Evolutionary conservation across 2,113 vertebrate species (phyloP).

Genomic region (Brachionichthys hirsutus): DNA sequence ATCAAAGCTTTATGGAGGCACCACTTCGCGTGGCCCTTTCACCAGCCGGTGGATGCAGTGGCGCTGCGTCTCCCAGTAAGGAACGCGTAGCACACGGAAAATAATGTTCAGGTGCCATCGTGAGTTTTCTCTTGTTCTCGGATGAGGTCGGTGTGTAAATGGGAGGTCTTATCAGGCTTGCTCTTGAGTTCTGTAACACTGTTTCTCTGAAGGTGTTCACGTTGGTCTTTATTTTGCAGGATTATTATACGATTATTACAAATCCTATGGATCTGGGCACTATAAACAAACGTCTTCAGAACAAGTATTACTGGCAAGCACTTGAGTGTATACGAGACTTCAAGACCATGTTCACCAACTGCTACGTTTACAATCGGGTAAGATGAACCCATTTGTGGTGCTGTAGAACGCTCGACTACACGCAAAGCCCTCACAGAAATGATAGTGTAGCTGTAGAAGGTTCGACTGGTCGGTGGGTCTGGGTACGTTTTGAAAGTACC

Average conservation of each 20-base stretch:
- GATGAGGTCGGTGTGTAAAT: no score
- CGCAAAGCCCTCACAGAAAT: neutral
- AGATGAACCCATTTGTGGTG: conserved; percentile 8
- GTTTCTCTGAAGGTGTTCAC: neutral
- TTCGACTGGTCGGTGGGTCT: no score
- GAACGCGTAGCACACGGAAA: neutral
- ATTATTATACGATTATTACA: conserved; percentile 92
- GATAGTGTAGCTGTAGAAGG: neutral
- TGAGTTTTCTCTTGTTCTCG: neutral
- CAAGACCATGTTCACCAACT: conserved; percentile 91
- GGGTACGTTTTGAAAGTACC: no score
- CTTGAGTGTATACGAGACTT: conserved; percentile 89
- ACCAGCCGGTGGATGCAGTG: conserved; percentile 90
- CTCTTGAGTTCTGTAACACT: no score
- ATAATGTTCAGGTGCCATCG: neutral
- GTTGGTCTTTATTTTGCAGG: conserved; percentile 71
- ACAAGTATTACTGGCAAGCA: conserved; percentile 87
- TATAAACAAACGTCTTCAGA: conserved; percentile 89
- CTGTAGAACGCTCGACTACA: neutral
- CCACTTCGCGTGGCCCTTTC: conserved; percentile 92
- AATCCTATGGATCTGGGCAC: conserved; percentile 92
- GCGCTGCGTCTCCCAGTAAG: conserved; percentile 89
- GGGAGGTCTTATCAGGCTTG: no score
- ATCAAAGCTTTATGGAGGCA: conserved; percentile 88
- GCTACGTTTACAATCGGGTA: conserved; percentile 92